Evolutionary conservation across 2,888 invertebrate genomes (phyloP).

Genomic region (Nomada ferruginata): DNA sequence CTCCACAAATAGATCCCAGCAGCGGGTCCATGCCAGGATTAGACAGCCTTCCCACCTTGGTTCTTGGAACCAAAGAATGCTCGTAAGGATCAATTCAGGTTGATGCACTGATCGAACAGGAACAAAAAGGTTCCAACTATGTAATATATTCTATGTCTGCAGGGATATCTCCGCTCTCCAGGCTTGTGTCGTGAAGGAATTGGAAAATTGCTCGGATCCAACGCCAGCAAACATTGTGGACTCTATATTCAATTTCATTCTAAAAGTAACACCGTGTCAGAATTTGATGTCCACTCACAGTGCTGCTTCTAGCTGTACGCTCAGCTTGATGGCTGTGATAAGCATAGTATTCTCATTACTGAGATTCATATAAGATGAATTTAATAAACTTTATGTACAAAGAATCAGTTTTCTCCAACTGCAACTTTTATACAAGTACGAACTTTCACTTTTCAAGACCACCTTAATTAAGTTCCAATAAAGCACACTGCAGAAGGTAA

Average conservation of each 20-base stretch:
- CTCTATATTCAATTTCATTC: slow-evolving; percentile 90
- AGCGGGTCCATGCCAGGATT: slow-evolving; percentile 49
- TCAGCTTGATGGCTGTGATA: slow-evolving; percentile 15
- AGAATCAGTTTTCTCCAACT: not conserved
- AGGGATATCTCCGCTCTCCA: slow-evolving; percentile 86
- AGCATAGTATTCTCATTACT: slow-evolving; percentile 10
- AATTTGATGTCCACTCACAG: slow-evolving; percentile 5
- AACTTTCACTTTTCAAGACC: not conserved
- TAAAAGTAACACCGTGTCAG: slow-evolving; percentile 88
- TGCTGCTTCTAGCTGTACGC: slow-evolving; percentile 24
- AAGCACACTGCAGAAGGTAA: slow-evolving; percentile 7
- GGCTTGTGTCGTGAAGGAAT: slow-evolving; percentile 86
- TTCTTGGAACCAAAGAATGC: slow-evolving; percentile 87
- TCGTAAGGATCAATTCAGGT: slow-evolving; percentile 80
- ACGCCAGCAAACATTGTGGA: slow-evolving; percentile 93
- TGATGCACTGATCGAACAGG: not conserved
- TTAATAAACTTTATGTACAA: slow-evolving; percentile 11
- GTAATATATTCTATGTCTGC: slow-evolving; percentile 22
- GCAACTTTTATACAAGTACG: slow-evolving; percentile 1
- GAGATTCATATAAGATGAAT: slow-evolving; percentile 32
- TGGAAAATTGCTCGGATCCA: slow-evolving; percentile 89
- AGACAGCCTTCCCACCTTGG: slow-evolving; percentile 85
- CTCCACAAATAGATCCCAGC: slow-evolving; percentile 80
- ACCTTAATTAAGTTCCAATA: not conserved
- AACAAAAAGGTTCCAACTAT: not conserved